Evolutionary conservation across 2,888 invertebrate genomes (phyloP).

Genomic region (Drosophila falleni): DNA sequence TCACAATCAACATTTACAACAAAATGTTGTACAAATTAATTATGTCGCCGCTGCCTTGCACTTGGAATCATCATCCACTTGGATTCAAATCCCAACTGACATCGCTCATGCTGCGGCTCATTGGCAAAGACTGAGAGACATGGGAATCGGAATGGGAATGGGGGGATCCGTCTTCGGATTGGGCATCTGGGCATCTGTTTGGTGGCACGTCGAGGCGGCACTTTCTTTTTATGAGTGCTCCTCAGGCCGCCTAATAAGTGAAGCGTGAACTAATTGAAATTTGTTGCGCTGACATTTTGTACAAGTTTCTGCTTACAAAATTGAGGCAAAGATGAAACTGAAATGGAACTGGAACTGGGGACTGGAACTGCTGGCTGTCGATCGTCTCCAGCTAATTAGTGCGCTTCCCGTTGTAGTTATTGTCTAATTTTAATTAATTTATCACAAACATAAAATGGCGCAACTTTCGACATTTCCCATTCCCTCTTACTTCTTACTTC

Average conservation of each 20-base stretch:
- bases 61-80: conserved; percentile 14
- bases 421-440: conserved; percentile 80
- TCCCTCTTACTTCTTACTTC: neutral
- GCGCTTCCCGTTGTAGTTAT: conserved; percentile 73
- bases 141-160: conserved; percentile 46
- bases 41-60: conserved; percentile 51
- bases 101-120: conserved; percentile 62
- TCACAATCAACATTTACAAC: conserved; percentile 66
- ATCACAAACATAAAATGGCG: conserved; percentile 79
- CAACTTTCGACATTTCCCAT: conserved; percentile 49
- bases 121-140: conserved; percentile 39
- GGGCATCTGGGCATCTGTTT: conserved; percentile 21
- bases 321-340: conserved; percentile 8
- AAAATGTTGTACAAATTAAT: conserved; percentile 74
- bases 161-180: conserved; percentile 3
- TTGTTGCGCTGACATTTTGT: conserved; percentile 81
- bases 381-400: conserved; percentile 76
- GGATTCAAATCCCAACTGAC: conserved; percentile 36
- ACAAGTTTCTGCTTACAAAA: conserved; percentile 70
- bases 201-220: conserved; percentile 59
- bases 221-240: conserved; percentile 75
- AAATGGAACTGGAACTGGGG: neutral
- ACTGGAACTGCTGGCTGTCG: conserved; percentile 57
- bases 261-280: conserved; percentile 84
- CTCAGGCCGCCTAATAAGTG: conserved; percentile 70